Conservation (phyloP, 2,888 invertebrate genomes). For the Synanthedon vespiformis region DNA sequence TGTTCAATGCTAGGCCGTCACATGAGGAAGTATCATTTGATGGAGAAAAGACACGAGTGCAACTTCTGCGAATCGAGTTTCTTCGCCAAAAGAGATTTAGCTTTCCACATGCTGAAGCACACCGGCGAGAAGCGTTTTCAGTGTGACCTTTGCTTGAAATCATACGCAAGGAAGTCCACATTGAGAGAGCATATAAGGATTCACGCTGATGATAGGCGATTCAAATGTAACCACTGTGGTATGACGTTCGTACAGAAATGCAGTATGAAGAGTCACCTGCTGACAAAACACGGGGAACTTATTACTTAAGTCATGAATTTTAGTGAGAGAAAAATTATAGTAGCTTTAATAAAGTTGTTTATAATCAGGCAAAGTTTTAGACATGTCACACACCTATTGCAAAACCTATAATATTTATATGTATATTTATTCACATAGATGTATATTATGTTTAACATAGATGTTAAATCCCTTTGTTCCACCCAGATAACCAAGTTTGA, state of each 20-base stretch:
- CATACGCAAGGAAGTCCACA: slow-evolving; percentile 15
- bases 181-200: slow-evolving; percentile 16
- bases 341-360: no score
- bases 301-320: neutral
- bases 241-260: slow-evolving; percentile 27
- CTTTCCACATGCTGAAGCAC: slow-evolving; percentile 38
- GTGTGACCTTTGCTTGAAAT: slow-evolving; percentile 35
- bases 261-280: slow-evolving; percentile 7
- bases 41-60: slow-evolving; percentile 15
- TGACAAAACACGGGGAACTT: neutral
- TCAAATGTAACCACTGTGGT: slow-evolving; percentile 33
- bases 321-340: no score
- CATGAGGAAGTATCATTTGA: slow-evolving; percentile 13
- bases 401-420: no score
- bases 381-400: no score
- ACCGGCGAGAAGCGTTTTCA: slow-evolving; percentile 30
- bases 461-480: no score
- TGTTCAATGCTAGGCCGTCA: slow-evolving; percentile 11
- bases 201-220: slow-evolving; percentile 11
- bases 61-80: slow-evolving; percentile 26
- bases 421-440: no score
- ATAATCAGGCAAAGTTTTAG: no score
- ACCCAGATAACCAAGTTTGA: no score
- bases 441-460: no score
- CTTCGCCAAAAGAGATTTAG: slow-evolving; percentile 28